Evolutionary conservation across 2,797 vertebrate species (phyloP), one percentile per base, ranked within the genome.

Genomic region (Falco berigora): DNA sequence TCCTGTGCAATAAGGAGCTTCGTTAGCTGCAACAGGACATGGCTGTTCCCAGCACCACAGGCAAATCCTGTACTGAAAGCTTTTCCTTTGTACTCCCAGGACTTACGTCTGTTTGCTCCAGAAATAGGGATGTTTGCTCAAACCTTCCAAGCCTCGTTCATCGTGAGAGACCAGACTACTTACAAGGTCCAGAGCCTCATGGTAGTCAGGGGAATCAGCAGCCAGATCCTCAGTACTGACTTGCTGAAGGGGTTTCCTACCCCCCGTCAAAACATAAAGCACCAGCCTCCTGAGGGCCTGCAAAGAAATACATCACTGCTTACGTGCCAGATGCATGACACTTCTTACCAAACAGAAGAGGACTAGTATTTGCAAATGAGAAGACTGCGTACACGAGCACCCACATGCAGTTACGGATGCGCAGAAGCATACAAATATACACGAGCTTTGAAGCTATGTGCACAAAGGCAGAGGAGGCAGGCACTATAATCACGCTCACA

Each of bases 61-160:
- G 25, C 47, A 82, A 71, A 80, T 62, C 58, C 77, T 4, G 4
- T 3, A 22, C 17, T 1, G 1, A 62, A 69, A 72, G 28, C 17
- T 49, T 74, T 20, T 32, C 34, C 64, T 90, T 28, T 47, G 34
- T 17, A 27, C 44, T 68, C 61, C 55, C 62, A 59, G 53, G 25
- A 94, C 96, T 97, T 97, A 98, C 98, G 0, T 85, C 64, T 97
- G 47, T 66, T 94, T 97, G 69, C 66, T 96, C 97, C 96, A 98
- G 80, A 98, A 98, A 93, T 97, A 98, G 58, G 98, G 98, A 46
- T 98, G 98, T 44, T 30, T 67, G 47, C 97, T 94, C 66, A 98
- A 52, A 22, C 64, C 34, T 38, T 63, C 63, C 85, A 98, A 62
- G 52, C 67, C 92, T n/a, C 27, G 67, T 24, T 87, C 61, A 47